Base-by-base conservation (phyloP, 2,888 invertebrate genomes). In the Cerastoderma edule region DNA sequence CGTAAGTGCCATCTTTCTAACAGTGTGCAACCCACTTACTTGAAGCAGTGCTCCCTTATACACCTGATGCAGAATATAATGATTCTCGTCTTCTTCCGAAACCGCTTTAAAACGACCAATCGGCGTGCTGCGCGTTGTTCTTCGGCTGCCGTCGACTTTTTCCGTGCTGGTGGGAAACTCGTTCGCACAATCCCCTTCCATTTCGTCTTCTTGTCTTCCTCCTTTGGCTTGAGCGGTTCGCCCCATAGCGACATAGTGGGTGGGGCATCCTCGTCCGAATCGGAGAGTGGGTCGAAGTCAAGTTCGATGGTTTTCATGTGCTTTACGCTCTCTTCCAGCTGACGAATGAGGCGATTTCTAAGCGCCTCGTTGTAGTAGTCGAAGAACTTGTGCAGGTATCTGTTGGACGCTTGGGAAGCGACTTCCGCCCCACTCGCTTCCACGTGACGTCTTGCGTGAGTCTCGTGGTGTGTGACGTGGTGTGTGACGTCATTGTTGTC, bases 31-130 rank as follows among this genome's bases (percentile, higher is more conserved):
- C n/a, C n/a, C 46, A 73, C 77, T 72, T 75, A 84, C 84, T 72
- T 78, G 53, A 81, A 77, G 46, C 79, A 70, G 44, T 84, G 81
- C 24, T 80, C 72, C 33, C 69, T 71, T 8, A 79, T 81, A 64
- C 81, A 81, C n/a, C 84, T 69, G 16, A 77, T 72, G 44, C 84
- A 84, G 72, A 82, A 84, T 32, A 84, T 75, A 5, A 81, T 74
- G 16, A 84, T 73, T 24, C 70, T 57, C n/a, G 57, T 67, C 39
- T 72, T 73, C 50, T 74, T 82, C n/a, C 80, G 57, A 24, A 81
- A 84, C 30, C 60, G 69, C 39, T 39, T 64, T 46, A 75, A 64
- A 2, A 74, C 75, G 46, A 56, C 75, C 33, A 57, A 8, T 39
- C 64, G 70, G 13, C 78, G 35, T 39, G 64, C 10, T 4, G 69